Conservation (phyloP, 2,888 invertebrate species). For the Dorcus parallelipipedus region DNA sequence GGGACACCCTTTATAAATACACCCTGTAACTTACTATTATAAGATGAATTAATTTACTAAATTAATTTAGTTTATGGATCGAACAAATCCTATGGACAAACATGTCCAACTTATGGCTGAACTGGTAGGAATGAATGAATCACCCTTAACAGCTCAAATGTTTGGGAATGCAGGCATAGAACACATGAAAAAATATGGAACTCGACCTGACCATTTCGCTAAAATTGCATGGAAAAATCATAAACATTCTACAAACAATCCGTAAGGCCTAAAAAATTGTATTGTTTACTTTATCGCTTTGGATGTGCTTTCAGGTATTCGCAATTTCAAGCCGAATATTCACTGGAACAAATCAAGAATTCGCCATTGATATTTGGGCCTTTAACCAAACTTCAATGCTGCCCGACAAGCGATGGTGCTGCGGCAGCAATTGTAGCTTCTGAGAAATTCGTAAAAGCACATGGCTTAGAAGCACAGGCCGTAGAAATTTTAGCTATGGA, state of each 20-base stretch:
- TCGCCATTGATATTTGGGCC: constrained; percentile 89
- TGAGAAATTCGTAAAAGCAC: constrained; percentile 82
- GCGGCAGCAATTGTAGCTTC: constrained; percentile 90
- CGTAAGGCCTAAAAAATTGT: constrained; percentile 54
- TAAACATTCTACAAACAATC: constrained; percentile 93
- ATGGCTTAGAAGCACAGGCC: constrained; percentile 80
- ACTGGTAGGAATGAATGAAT: constrained; percentile 71
- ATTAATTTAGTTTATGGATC: constrained; percentile 62
- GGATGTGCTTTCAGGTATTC: constrained; percentile 63
- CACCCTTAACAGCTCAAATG: constrained; percentile 90
- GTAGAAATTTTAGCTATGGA: constrained; percentile 96
- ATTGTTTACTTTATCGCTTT: background rate
- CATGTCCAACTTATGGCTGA: constrained; percentile 85
- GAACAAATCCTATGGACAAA: constrained; percentile 86
- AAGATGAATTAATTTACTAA: constrained; percentile 34
- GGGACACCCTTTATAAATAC: background rate
- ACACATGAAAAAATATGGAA: constrained; percentile 95
- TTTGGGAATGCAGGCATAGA: constrained; percentile 96
- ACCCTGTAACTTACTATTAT: background rate
- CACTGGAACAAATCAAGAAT: constrained; percentile 82
- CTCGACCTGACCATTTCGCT: constrained; percentile 88
- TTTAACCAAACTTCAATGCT: constrained; percentile 94
- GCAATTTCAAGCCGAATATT: constrained; percentile 90
- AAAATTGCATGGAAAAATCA: constrained; percentile 99
- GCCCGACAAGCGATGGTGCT: constrained; percentile 98